Evolutionary conservation across 2,888 invertebrate species (phyloP), one percentile per base, ranked within the genome.

Genomic region (Nomada lathburiana): DNA sequence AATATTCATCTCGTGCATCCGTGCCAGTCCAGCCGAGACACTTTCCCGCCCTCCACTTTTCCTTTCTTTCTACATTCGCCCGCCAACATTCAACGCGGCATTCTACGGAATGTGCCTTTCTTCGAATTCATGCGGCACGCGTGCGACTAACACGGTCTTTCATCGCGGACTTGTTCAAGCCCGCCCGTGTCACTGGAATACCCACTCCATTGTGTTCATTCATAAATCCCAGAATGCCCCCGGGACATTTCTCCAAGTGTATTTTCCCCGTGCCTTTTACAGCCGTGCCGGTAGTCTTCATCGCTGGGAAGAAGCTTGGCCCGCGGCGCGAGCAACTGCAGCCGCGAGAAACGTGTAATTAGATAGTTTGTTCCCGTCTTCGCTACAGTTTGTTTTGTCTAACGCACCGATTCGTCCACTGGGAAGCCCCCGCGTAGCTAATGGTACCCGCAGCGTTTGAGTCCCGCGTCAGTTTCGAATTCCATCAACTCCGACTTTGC

Each of bases 401-500:
- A 52, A 57, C 74, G 57, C 36, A 16, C 18, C 65, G 47, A 55
- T 65, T 60, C 26, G 65, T 67, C 16, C 20, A 29, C 13, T 10
- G 42, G 36, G 11, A 18, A 29, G 62, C 20, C 29, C 16, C 20
- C 18, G 29, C 23, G 29, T 20, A 11, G 57, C 60, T 76, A 80
- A 71, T 57, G 80, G 55, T 65, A 62, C 67, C 65, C 71, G 71
- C 50, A 76, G 64, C 7, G 44, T 7, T 44, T 29, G 67, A 62
- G 62, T 26, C 62, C 44, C 47, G 64, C 59, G 23, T 71, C 42
- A n/a, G n/a, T 13, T 26, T 26, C 18, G 53, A 70, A 70, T 76
- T 52, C 50, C 78, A 57, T 69, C 29, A 29, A 29, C 53, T 7
- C 20, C 29, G 60, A 29, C 50, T 53, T 68, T 13, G 18, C 44